Conservation (phyloP, 1,140 invertebrate genomes). For the Heliothis virescens region DNA sequence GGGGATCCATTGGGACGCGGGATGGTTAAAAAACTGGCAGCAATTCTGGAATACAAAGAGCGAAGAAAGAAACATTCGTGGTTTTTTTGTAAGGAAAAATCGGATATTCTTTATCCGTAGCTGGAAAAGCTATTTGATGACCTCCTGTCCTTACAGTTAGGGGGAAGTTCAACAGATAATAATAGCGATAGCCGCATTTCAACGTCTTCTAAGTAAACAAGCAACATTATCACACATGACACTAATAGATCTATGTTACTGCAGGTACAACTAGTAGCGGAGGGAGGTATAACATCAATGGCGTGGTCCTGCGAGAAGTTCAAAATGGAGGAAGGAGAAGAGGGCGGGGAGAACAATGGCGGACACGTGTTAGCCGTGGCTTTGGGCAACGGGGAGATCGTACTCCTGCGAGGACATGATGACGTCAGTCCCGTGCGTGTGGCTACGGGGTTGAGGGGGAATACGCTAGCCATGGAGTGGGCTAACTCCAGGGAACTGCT, state of each 20-base stretch:
- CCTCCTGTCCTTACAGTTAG: no score
- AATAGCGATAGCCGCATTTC: no score
- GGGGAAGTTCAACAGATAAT: no score
- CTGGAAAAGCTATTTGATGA: no score
- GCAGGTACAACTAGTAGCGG: constrained; percentile 93
- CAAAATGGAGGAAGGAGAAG: constrained; percentile 98
- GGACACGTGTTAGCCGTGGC: constrained; percentile 94
- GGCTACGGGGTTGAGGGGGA: constrained; percentile 92
- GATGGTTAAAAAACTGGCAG: no score
- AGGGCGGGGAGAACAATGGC: constrained; percentile 76
- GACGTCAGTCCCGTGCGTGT: constrained; percentile 96
- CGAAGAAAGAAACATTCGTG: no score
- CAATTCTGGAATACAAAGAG: no score
- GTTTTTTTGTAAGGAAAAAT: no score
- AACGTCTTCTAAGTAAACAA: no score
- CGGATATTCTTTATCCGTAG: no score
- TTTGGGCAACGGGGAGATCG: constrained; percentile 95
- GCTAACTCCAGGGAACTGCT: constrained; percentile 97
- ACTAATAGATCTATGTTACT: not conserved
- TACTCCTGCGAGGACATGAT: constrained; percentile 96
- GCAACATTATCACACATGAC: no score
- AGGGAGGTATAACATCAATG: constrained; percentile 95
- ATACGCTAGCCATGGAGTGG: constrained; percentile 96
- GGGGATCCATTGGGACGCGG: no score
- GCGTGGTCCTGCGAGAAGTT: constrained; percentile 99